Base-by-base conservation (phyloP, 2,797 vertebrate species). In the Neosilurus hyrtlii region DNA sequence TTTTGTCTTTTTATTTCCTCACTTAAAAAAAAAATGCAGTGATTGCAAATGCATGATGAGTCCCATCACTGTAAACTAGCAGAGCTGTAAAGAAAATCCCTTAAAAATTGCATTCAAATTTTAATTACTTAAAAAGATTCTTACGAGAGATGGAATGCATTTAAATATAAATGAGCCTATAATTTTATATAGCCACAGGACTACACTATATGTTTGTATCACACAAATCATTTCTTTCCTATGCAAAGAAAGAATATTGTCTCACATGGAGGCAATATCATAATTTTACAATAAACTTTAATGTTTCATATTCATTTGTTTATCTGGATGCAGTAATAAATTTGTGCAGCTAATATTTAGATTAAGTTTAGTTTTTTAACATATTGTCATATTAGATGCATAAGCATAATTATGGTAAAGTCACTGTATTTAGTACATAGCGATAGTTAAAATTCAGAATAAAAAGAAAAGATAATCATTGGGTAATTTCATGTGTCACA, bases 81-180 rank as follows among this genome's bases (percentile, higher is more conserved):
- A 9, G 12, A 8, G 74, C 75, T 62, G 37, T 62, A 75, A 65
- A 76, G 37, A 74, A 43, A n/a, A n/a, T 14, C 24, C 71, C 18
- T 56, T 57, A 24, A 76, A 49, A 77, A 77, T 49, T 11, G 9
- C 59, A 77, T 77, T 63, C 22, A 62, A 16, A 49, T 77, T 51
- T 62, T 77, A 51, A 61, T 61, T 61, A 61, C 73, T 61, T 61
- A 15, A 76, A 75, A 59, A 76, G 56, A 43, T 76, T 61, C 74
- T 61, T 61, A 37, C 12, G 57, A n/a, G 74, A 9, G 54, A 57
- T 72, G 1, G 54, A 75, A 35, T 18, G 24, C 18, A 59, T 75
- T 75, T 37, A 63, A 51, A 63, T 63, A 43, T 62, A 49, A 77
- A 62, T 51, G 35, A 77, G 37, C 37, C 59, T 63, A 77, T 77